These are phyloP conservation scores for Iselma pallidipennis DNA, from an alignment of 2,888 invertebrate species.

Conservation along the genomic window DNA sequence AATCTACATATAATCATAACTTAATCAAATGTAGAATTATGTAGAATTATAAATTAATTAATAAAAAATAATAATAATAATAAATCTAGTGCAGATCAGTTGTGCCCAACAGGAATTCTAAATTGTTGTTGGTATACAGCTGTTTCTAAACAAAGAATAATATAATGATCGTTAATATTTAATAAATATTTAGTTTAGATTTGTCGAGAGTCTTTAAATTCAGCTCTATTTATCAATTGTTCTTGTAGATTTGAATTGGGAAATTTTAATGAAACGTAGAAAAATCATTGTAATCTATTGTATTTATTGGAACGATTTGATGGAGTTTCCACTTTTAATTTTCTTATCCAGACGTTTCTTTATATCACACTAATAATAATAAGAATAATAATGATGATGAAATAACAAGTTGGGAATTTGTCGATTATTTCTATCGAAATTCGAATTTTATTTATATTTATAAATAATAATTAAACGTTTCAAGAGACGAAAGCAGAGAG, in stretches of 20 bases:
- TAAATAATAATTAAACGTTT: conserved; percentile 20
- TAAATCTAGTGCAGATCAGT: no score
- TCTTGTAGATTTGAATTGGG: conserved; percentile 12
- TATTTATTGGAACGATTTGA: conserved; percentile 15
- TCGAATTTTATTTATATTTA: conserved; percentile 19
- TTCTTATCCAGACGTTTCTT: no score
- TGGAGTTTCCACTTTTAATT: background rate
- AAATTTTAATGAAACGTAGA: no score
- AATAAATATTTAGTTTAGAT: conserved; percentile 16
- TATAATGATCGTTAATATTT: conserved; percentile 18
- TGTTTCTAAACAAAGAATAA: no score
- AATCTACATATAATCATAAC: conserved; percentile 3
- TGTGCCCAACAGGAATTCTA: no score
- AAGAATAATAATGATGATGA: background rate
- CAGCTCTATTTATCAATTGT: no score
- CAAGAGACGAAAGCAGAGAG: no score
- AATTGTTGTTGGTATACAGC: no score
- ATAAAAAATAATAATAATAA: conserved; percentile 13
- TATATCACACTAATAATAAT: background rate
- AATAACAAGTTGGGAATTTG: conserved; percentile 1
- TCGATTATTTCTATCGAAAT: conserved; percentile 4
- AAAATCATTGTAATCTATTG: conserved; percentile 11
- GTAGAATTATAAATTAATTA: conserved; percentile 12
- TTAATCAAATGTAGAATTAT: conserved; percentile 12
- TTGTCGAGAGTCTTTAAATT: no score